These are phyloP conservation scores for Panopea generosa DNA, from an alignment of 2,888 invertebrate species.

Conservation along the genomic window DNA sequence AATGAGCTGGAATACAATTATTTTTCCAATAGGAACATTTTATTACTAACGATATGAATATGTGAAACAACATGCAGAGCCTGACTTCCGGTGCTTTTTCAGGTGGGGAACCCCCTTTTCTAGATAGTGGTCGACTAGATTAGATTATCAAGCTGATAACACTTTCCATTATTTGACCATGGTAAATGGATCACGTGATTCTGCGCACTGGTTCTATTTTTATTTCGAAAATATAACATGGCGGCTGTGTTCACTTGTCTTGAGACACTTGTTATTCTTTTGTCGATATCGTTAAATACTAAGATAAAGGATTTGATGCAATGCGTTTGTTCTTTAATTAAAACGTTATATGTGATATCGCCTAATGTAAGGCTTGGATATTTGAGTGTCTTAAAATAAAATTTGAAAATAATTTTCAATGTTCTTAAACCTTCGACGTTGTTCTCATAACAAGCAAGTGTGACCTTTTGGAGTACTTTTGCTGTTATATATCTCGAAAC, in stretches of 20 bases:
- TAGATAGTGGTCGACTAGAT: slow-evolving; percentile 65
- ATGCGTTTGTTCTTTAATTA: slow-evolving; percentile 36
- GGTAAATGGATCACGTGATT: slow-evolving; percentile 11
- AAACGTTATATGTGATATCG: slow-evolving; percentile 73
- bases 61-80: background rate
- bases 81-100: slow-evolving; percentile 65
- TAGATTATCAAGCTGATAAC: slow-evolving; percentile 35
- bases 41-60: slow-evolving; percentile 5
- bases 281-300: slow-evolving; percentile 39
- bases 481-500: slow-evolving; percentile 64
- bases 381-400: slow-evolving; percentile 65
- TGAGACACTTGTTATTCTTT: slow-evolving; percentile 10
- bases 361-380: slow-evolving; percentile 71
- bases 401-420: slow-evolving; percentile 61
- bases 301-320: slow-evolving; percentile 47
- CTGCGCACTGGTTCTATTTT: background rate
- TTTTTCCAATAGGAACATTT: too few relatives aligned
- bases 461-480: slow-evolving; percentile 29
- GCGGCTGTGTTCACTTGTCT: background rate
- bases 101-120: slow-evolving; percentile 73
- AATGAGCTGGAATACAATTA: too few relatives aligned
- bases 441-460: slow-evolving; percentile 26
- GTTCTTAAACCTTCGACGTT: slow-evolving; percentile 31
- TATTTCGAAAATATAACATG: slow-evolving; percentile 22
- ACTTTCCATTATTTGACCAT: slow-evolving; percentile 10